Base-by-base conservation (phyloP, 35 echinoderm and acorn worm genomes). In the Apostichopus japonicus region DNA sequence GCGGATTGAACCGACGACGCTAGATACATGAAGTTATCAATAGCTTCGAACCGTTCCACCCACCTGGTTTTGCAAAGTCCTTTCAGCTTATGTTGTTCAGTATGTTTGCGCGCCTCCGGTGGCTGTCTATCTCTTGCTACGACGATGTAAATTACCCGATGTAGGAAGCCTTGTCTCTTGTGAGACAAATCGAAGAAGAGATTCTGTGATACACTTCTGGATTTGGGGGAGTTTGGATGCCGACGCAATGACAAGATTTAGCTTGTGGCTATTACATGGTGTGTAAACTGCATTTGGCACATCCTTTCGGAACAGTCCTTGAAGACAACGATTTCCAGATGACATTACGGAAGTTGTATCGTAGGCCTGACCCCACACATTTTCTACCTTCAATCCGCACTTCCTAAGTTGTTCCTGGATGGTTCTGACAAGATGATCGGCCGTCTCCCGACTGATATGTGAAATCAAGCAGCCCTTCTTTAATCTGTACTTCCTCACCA, bases 51-150 rank as follows among this genome's bases (percentile, higher is more conserved):
- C 65, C 93, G 14, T 76, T 94, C 93, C 51, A 90, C 76, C 84
- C 86, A 94, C 67, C 93, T 79, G 54, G 93, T 90, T 59, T 94
- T 94, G 79, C 93, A 94, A 10, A 94, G 59, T 14, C 93, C 93
- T 24, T 79, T 79, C 4, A 94, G 72, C 51, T 90, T 94, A n/a
- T 78, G 88, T 76, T 24, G 86, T 56, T 80, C 72, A 72, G 56
- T 52, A 79, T 25, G 21, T 23, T 24, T 79, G 51, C 73, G n/a
- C n/a, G n/a, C n/a, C n/a, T n/a, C n/a, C n/a, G n/a, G n/a, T n/a
- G n/a, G n/a, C n/a, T n/a, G n/a, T n/a, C n/a, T n/a, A n/a, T n/a
- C n/a, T n/a, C n/a, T n/a, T n/a, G n/a, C n/a, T n/a, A n/a, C n/a
- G n/a, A n/a, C n/a, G n/a, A n/a, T n/a, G n/a, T n/a, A n/a, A n/a